Evolutionary conservation across 2,797 vertebrate genomes (phyloP), one percentile per base, ranked within the genome.

Genomic region (Psittacula derbiana): DNA sequence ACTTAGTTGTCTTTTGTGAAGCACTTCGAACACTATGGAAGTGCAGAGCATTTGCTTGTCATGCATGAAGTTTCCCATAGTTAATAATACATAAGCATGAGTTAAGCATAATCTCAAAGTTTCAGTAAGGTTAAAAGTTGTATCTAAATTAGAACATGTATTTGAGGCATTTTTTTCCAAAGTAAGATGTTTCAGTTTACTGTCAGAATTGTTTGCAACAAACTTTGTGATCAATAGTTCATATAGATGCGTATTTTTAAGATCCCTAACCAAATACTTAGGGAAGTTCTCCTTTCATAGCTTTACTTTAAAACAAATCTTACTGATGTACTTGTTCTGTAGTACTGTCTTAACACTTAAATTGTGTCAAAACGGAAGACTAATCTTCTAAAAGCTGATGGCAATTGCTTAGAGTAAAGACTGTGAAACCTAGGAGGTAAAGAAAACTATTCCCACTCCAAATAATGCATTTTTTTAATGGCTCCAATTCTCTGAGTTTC

Each of bases 41-140:
- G 95, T 94, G 94, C 90, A 83, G 74, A 92, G 93, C 92, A 58
- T 75, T 71, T 64, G 85, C 73, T 86, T 1, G 1, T 92, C 87
- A 72, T 95, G 95, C 95, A 96, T 96, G 95, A 94, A 90, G 89
- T 92, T 95, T 93, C 89, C 81, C 92, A 71, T 92, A 94, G 86
- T 30, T 91, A 75, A 90, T 76, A 72, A 88, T 76, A 72, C 92
- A 75, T 82, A 94, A 86, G 95, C 93, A 96, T 96, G 82, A 76
- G 81, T 95, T 92, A 49, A 85, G 38, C 71, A 92, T 90, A 90
- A 79, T 93, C 91, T 88, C 81, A 38, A 89, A 91, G 89, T 92
- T 96, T 95, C 86, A 91, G 93, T 96, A 95, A 91, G 46, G 70
- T 94, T 95, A 66, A 94, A 93, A 88, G 88, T 96, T 91, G 90